Percentiles rank a stretch among this genome's conserved stretches.
phyloP scores from a whole-genome alignment of 2,888 invertebrate species.

The Sussaba pulchella region DNA sequence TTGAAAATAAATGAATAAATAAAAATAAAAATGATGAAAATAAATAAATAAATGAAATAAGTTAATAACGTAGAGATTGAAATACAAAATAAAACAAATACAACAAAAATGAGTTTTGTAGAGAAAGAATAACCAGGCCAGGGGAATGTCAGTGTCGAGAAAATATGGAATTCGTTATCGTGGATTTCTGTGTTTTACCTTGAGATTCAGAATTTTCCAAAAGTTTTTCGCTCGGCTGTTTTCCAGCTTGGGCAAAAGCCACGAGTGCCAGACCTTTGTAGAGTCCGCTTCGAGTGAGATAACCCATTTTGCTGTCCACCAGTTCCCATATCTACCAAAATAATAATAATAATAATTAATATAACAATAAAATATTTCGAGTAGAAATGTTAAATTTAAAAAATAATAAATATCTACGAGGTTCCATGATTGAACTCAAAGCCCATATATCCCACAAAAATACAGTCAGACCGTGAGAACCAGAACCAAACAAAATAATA shows the following conservation, averaged over 20 bases:
- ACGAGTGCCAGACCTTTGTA: conserved; percentile 87
- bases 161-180: too few species aligned
- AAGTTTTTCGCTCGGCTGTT: conserved; percentile 85
- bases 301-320: conserved; percentile 85
- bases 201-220: conserved; percentile 85
- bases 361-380: too few species aligned
- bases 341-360: too few species aligned
- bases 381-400: too few species aligned
- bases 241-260: conserved; percentile 87
- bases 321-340: conserved; percentile 85
- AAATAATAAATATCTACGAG: neutral
- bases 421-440: neutral
- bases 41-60: too few species aligned
- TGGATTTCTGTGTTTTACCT: conserved; percentile 72
- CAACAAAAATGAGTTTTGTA: too few species aligned
- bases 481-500: neutral
- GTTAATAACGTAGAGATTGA: too few species aligned
- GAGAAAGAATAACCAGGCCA: too few species aligned
- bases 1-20: neutral
- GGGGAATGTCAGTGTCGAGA: too few species aligned
- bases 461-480: neutral
- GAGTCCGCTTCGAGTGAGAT: conserved; percentile 85
- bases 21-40: neutral
- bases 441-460: neutral
- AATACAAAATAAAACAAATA: too few species aligned